Base-by-base conservation (phyloP, 2,113 vertebrate genomes). In the Terrapene triunguis region DNA sequence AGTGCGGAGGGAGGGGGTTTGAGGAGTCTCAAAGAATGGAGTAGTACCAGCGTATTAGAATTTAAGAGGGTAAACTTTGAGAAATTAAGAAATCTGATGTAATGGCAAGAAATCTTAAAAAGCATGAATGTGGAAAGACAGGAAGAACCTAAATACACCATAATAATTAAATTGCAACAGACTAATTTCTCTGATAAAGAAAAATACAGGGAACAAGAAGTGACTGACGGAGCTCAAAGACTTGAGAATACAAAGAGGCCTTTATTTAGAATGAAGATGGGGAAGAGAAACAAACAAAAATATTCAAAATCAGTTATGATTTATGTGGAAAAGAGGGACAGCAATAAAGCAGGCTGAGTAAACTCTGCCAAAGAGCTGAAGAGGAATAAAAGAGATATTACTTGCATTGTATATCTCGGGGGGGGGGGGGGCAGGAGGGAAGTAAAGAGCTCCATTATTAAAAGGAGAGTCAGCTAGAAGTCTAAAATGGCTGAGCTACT, bases 161-260 rank as follows among this genome's bases (percentile, higher is more conserved):
- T 88, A 42, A 81, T 94, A 95, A 96, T 92, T 94, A 94, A 59
- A 81, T 90, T 80, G 93, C 86, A 97, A 80, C 78, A 91, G 85
- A 25, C 83, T 96, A 88, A 94, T 96, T 92, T 82, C 92, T 94
- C 92, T 84, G 35, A 95, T 93, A 84, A 95, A 92, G 86, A 78
- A 91, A 89, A 44, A 88, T 72, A 59, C 5, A 44, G 90, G 91
- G 94, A 84, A 74, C 82, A 83, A 95, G 85, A 95, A 94, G 85
- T 97, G 96, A 87, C 13, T 92, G 93, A 90, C 95, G 93, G 96
- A 92, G 87, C 91, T 92, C 80, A 85, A 95, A 96, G 96, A 93
- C 95, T 92, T 76, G 12, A 87, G 87, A 95, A 54, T 96, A 96
- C 92, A 98, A 95, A 94, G 69, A 35, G 0, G 0, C 89, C 55